Percentiles rank a stretch among this genome's conserved stretches.
Conservation (phyloP, 2,797 vertebrate species). For the Simalia tracyae region DNA sequence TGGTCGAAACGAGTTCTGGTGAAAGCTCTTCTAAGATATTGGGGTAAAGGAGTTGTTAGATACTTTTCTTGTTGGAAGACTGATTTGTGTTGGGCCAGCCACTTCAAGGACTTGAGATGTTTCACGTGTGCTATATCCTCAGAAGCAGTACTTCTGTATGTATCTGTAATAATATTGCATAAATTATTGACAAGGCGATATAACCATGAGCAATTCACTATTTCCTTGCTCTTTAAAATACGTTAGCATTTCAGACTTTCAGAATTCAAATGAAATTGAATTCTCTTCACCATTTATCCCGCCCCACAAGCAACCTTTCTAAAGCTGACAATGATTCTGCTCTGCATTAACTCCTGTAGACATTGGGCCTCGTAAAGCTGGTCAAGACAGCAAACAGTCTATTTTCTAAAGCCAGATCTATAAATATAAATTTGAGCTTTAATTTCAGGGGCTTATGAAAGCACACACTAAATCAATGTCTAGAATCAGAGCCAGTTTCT, state of each 20-base stretch:
- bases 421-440: not conserved
- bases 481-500: not conserved
- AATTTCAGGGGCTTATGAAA: not conserved
- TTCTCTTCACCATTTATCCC: not conserved
- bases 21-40: no score
- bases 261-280: not conserved
- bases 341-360: not conserved
- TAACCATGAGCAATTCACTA: not conserved
- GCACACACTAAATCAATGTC: slow-evolving; percentile 5
- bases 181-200: not conserved
- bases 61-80: no score
- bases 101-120: no score
- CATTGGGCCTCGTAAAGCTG: not conserved
- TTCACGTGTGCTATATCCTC: no score
- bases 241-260: not conserved
- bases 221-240: not conserved
- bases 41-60: no score
- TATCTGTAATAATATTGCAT: not conserved
- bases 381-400: not conserved
- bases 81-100: no score
- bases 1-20: no score
- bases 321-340: not conserved
- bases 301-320: not conserved
- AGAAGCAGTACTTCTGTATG: no score
- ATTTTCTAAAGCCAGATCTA: not conserved